Evolutionary conservation across 92 coral and sea anemone genomes (phyloP).

Genomic region (Epizoanthus scotinus): DNA sequence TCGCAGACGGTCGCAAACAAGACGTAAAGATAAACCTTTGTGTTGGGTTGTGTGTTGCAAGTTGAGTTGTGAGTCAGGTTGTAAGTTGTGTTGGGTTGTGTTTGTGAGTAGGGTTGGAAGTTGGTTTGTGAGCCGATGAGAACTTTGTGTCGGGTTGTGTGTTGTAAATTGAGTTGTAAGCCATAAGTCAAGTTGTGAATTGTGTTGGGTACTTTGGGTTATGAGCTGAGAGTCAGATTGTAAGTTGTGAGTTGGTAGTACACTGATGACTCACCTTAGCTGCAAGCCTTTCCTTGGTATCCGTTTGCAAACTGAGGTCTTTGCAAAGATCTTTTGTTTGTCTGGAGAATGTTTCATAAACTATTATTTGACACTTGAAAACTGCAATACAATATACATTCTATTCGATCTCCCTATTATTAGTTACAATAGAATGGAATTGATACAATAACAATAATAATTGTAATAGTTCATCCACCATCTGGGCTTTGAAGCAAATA

Average conservation of each 20-base stretch:
- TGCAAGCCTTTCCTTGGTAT: conserved; percentile 81
- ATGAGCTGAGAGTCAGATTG: neutral
- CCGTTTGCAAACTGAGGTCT: conserved; percentile 79
- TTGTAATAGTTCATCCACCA: neutral
- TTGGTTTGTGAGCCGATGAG: too few species aligned
- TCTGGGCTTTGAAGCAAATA: neutral
- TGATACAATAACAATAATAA: neutral
- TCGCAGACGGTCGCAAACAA: too few species aligned
- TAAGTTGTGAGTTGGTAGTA: neutral
- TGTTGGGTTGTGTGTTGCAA: too few species aligned
- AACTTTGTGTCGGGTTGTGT: too few species aligned
- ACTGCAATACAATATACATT: neutral
- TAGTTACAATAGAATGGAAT: neutral
- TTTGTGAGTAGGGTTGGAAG: too few species aligned
- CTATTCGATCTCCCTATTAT: neutral
- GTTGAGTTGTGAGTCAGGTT: too few species aligned
- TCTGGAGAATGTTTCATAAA: conserved; percentile 45
- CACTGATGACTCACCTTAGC: conserved; percentile 69
- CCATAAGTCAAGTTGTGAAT: too few species aligned
- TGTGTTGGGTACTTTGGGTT: too few species aligned
- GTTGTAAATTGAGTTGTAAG: too few species aligned
- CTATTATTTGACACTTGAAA: neutral
- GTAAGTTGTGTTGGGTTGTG: too few species aligned
- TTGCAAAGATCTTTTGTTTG: conserved; percentile 85
- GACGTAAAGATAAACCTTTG: too few species aligned